Conservation (phyloP, 2,797 vertebrate species). For the Cynopterus sphinx region DNA sequence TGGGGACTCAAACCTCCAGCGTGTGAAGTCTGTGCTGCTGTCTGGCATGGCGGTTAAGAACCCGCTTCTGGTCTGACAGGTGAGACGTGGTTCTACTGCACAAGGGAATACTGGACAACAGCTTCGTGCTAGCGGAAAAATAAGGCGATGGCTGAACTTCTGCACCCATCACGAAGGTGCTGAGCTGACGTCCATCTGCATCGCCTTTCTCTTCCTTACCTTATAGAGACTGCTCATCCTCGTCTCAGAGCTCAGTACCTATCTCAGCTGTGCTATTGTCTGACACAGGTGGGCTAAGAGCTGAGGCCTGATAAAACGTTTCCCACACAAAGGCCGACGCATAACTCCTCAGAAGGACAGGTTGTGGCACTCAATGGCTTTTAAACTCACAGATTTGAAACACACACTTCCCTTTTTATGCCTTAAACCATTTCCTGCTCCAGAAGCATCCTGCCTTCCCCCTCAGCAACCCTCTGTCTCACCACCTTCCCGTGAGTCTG, state of each 20-base stretch:
- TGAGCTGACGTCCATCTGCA: not conserved
- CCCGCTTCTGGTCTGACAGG: not conserved
- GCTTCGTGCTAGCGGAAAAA: not conserved
- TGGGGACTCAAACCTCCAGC: not conserved
- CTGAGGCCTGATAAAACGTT: not conserved
- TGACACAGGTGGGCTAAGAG: not conserved
- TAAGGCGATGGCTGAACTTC: not conserved
- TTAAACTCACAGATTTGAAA: not conserved
- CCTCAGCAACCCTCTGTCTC: not conserved
- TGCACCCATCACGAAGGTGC: not conserved
- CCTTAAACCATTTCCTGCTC: not conserved
- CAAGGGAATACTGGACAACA: accelerated
- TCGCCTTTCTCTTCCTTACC: not conserved
- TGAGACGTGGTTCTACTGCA: not conserved
- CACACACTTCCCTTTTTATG: not conserved
- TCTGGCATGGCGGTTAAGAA: not conserved
- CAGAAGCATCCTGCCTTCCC: not conserved
- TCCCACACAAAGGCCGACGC: not conserved
- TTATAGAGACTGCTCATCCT: not conserved
- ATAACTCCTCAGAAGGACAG: not conserved
- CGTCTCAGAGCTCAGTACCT: not conserved
- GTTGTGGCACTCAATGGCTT: not conserved
- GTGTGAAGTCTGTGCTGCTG: not conserved
- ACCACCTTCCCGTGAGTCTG: not conserved
- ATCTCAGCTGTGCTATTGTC: not conserved